Conservation (phyloP, 2,113 vertebrate genomes). For the Prunella himalayana region DNA sequence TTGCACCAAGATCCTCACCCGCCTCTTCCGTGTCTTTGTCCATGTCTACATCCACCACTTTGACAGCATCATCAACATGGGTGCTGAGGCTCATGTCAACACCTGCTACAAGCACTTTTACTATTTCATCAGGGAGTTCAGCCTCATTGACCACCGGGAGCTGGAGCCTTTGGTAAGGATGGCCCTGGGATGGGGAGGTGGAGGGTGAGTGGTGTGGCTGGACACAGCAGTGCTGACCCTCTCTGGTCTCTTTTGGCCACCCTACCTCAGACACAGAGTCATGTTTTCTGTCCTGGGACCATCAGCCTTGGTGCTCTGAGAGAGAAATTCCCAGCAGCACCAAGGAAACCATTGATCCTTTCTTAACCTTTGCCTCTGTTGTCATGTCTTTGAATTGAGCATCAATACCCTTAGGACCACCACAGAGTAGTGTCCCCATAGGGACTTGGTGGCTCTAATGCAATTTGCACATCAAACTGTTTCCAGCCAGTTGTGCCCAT, state of each 20-base stretch:
- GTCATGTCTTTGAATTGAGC: not conserved
- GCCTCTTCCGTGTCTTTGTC: conserved; percentile 95
- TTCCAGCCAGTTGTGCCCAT: not conserved
- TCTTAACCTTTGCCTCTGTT: not conserved
- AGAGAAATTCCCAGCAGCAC: not conserved
- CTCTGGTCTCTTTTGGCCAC: not conserved
- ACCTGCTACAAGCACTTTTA: conserved; percentile 99
- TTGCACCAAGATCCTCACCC: conserved; percentile 95
- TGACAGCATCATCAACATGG: conserved; percentile 93
- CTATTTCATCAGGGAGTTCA: conserved; percentile 96
- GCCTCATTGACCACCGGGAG: conserved; percentile 90
- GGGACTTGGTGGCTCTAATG: not conserved
- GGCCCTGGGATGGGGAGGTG: not conserved
- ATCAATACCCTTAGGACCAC: not conserved
- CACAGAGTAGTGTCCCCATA: rapidly evolving
- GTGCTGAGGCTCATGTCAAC: conserved; percentile 95
- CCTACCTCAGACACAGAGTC: not conserved
- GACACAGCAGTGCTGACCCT: not conserved
- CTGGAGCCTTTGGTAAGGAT: conserved; percentile 91
- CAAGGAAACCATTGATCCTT: not conserved
- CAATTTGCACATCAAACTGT: not conserved
- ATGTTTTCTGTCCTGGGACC: not conserved
- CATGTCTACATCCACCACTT: conserved; percentile 99
- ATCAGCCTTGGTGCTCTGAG: not conserved
- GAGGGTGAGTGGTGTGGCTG: not conserved